phyloP scores from a whole-genome alignment of 2,888 invertebrate species.

The Epirrhoe tristata region DNA sequence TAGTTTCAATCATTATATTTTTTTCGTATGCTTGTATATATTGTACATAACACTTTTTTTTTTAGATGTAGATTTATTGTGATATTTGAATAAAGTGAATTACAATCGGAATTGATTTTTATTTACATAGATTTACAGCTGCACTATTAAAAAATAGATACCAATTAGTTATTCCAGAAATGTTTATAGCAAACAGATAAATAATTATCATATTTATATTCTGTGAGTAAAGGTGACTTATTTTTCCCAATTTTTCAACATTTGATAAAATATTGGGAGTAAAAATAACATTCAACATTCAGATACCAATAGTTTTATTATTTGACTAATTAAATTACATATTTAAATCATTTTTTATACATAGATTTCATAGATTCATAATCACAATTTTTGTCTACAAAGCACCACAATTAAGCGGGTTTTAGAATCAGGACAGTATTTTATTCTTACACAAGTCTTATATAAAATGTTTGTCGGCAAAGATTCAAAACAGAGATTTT shows the following conservation, averaged over 20 bases:
- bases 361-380: constrained; percentile 27
- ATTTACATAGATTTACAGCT: constrained; percentile 6
- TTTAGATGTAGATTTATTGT: constrained; percentile 51
- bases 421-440: constrained; percentile 38
- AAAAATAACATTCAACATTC: background rate
- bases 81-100: constrained; percentile 49
- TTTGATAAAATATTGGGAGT: no score
- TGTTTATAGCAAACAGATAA: background rate
- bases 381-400: constrained; percentile 61
- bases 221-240: no score
- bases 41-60: constrained; percentile 59
- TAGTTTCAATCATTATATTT: constrained; percentile 35
- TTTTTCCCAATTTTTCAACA: no score
- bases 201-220: no score
- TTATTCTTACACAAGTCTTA: no score
- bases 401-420: constrained; percentile 73
- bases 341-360: constrained; percentile 14
- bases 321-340: constrained; percentile 3
- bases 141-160: background rate
- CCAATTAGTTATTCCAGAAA: background rate
- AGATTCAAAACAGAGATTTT: constrained; percentile 3
- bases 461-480: background rate
- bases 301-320: background rate
- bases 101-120: constrained; percentile 21
- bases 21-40: constrained; percentile 57